These are phyloP conservation scores for Pegoplata infirma DNA, from an alignment of 2,888 invertebrate species.

Conservation along the genomic window DNA sequence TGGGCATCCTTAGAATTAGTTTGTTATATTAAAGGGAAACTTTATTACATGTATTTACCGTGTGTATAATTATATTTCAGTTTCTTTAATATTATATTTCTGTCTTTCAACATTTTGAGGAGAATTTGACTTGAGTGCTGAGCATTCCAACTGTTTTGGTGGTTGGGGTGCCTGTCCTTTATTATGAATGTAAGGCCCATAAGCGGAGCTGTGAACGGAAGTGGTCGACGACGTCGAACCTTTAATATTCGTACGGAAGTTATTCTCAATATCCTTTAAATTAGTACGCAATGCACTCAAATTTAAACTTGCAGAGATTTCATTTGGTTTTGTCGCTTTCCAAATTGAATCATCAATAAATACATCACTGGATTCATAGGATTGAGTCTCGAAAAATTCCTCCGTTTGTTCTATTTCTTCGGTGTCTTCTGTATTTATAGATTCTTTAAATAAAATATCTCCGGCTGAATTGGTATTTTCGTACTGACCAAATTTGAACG, in stretches of 20 bases:
- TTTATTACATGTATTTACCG: slow-evolving; percentile 61
- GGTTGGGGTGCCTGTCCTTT: slow-evolving; percentile 76
- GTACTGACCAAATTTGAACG: no score
- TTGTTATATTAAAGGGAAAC: neutral
- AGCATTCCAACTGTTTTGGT: slow-evolving; percentile 47
- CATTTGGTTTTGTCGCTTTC: slow-evolving; percentile 46
- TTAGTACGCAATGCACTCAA: slow-evolving; percentile 69
- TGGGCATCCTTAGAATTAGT: neutral
- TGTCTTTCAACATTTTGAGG: slow-evolving; percentile 16
- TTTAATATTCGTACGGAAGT: slow-evolving; percentile 69
- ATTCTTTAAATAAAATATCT: neutral
- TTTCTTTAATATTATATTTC: slow-evolving; percentile 42
- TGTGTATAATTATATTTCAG: slow-evolving; percentile 62
- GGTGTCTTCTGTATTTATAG: neutral
- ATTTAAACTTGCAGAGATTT: slow-evolving; percentile 62
- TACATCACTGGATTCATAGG: slow-evolving; percentile 20
- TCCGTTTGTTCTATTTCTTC: slow-evolving; percentile 32
- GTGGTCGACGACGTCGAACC: slow-evolving; percentile 50
- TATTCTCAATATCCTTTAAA: slow-evolving; percentile 71
- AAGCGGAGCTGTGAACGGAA: slow-evolving; percentile 27
- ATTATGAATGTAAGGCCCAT: slow-evolving; percentile 68
- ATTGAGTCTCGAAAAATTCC: slow-evolving; percentile 56
- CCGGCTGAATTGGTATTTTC: neutral
- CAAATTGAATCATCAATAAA: slow-evolving; percentile 12
- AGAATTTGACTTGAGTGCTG: neutral